These are phyloP conservation scores for Gonocerus acuteangulatus DNA, from an alignment of 2,888 invertebrate species.

Conservation along the genomic window DNA sequence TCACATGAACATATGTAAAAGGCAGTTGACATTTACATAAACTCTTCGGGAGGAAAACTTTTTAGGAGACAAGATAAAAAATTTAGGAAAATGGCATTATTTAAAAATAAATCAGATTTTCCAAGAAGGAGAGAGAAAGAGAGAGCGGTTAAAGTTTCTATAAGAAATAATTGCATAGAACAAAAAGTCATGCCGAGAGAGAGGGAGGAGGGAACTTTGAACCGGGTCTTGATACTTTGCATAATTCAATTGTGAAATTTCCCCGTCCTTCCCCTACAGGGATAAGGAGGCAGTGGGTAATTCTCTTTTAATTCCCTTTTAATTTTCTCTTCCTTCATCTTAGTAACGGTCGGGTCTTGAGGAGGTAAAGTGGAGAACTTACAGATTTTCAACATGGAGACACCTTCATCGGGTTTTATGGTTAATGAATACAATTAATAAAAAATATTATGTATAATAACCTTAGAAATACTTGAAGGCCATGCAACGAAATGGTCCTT, in stretches of 20 bases:
- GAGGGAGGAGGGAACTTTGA: constrained; percentile 4
- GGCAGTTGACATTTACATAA: constrained; percentile 6
- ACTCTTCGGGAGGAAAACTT: constrained; percentile 3
- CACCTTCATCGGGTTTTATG: too few relatives aligned
- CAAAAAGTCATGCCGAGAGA: constrained; percentile 10
- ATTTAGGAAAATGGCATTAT: constrained; percentile 2
- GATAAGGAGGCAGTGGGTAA: neutral
- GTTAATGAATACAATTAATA: too few relatives aligned
- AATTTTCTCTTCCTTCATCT: constrained; percentile 10
- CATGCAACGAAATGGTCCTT: too few relatives aligned
- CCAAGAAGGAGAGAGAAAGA: constrained; percentile 1
- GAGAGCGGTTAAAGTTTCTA: constrained; percentile 13
- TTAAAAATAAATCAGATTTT: constrained; percentile 24
- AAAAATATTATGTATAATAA: too few relatives aligned
- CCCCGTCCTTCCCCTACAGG: neutral
- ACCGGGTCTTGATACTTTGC: constrained; percentile 21
- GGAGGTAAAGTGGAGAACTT: too few relatives aligned
- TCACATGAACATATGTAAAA: too few relatives aligned
- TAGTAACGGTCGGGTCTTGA: constrained; percentile 9
- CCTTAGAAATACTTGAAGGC: too few relatives aligned
- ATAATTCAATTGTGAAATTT: constrained; percentile 27
- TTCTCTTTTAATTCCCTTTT: constrained; percentile 25
- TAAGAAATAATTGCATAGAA: constrained; percentile 27
- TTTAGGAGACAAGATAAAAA: neutral
- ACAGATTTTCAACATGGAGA: too few relatives aligned